These are phyloP conservation scores for Polypedilum pembai DNA, from an alignment of 1,140 invertebrate species.

Conservation along the genomic window DNA sequence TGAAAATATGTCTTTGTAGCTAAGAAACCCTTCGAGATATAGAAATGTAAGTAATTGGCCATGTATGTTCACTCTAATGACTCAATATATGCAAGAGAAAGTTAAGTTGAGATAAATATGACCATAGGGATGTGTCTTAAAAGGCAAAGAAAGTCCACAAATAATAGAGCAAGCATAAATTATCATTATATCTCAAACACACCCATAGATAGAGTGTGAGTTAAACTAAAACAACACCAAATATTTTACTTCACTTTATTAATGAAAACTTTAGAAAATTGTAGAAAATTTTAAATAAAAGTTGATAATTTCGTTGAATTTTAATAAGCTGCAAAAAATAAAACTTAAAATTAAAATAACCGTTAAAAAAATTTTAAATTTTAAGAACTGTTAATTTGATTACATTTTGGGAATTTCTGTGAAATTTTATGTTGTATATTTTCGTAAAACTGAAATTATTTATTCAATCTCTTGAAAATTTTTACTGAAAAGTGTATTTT, in stretches of 20 bases:
- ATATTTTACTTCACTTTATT: neutral
- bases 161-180: neutral
- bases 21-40: too few relatives aligned
- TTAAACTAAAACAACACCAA: neutral
- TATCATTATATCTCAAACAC: neutral
- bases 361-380: too few relatives aligned
- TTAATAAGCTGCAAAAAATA: too few relatives aligned
- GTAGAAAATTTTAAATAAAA: neutral
- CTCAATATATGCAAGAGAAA: neutral
- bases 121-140: neutral
- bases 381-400: too few relatives aligned
- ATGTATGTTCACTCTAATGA: neutral
- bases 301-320: too few relatives aligned
- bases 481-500: too few relatives aligned
- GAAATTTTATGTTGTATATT: too few relatives aligned
- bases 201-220: neutral
- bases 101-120: conserved; percentile 8
- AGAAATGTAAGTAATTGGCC: neutral
- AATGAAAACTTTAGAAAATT: neutral
- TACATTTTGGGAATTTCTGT: too few relatives aligned
- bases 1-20: neutral
- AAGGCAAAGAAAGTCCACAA: neutral
- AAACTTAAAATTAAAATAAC: too few relatives aligned
- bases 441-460: too few relatives aligned
- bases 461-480: too few relatives aligned